Evolutionary conservation across 2,797 vertebrate species (phyloP).

Genomic region (Hybognathus amarus): DNA sequence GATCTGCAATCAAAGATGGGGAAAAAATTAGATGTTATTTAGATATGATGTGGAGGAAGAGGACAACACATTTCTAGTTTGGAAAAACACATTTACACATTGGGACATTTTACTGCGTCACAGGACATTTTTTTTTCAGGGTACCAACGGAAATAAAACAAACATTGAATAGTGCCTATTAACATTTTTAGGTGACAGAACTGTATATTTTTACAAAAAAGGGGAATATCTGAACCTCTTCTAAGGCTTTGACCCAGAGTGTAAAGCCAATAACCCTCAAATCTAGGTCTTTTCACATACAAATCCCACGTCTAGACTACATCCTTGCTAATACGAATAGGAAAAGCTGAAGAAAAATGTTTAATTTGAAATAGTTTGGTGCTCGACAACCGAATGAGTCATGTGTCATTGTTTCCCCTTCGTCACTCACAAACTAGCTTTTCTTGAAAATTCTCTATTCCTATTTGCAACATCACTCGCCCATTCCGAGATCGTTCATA

Average conservation of each 20-base stretch:
- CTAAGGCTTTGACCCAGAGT: neutral
- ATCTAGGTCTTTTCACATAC: neutral
- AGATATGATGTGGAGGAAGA: neutral
- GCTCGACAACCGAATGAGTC: neutral
- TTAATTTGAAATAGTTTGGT: neutral
- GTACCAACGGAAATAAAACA: neutral
- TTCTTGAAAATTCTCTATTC: slow-evolving; percentile 43
- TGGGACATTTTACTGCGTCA: slow-evolving; percentile 51
- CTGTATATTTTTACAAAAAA: neutral
- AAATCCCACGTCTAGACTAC: slow-evolving; percentile 17
- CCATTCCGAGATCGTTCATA: slow-evolving; percentile 21
- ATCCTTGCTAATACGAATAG: neutral
- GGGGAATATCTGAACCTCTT: neutral
- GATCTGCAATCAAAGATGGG: slow-evolving; percentile 78
- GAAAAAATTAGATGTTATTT: neutral
- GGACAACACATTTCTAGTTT: neutral
- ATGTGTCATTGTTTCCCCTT: neutral
- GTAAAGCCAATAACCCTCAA: neutral
- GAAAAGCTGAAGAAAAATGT: neutral
- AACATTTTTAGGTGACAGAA: neutral
- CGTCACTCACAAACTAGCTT: neutral
- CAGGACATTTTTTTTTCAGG: slow-evolving; percentile 8
- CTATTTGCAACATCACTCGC: neutral
- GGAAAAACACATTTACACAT: slow-evolving; percentile 1
- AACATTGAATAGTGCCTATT: neutral